Percentiles rank a stretch among this genome's conserved stretches.
These are phyloP conservation scores for Drosophila fulvimacula DNA, from an alignment of 2,888 invertebrate species.

Conservation along the genomic window DNA sequence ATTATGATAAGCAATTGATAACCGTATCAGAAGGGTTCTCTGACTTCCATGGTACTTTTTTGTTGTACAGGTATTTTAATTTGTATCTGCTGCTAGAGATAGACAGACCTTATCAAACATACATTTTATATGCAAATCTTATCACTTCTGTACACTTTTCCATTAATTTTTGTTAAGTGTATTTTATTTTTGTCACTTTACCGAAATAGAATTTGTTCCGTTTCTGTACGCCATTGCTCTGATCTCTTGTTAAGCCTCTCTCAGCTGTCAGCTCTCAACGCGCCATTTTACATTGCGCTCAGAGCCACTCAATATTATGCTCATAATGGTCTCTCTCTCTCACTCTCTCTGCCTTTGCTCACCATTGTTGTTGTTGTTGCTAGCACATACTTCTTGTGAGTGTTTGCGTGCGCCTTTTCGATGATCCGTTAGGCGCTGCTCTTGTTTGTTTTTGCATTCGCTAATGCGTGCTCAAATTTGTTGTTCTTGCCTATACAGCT, in stretches of 20 bases:
- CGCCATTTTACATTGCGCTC: neutral
- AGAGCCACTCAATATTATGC: no score
- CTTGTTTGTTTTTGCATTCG: neutral
- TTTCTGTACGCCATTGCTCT: neutral
- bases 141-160: slow-evolving; percentile 3
- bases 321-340: no score
- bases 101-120: neutral
- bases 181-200: neutral
- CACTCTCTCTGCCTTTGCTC: neutral
- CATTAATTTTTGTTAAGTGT: neutral
- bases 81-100: neutral
- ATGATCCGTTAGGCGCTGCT: slow-evolving; percentile 10
- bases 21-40: slow-evolving; percentile 16
- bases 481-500: neutral
- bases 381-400: neutral
- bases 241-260: slow-evolving; percentile 1
- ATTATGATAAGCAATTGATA: slow-evolving; percentile 20
- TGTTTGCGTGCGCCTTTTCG: neutral
- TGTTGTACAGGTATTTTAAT: slow-evolving; percentile 1
- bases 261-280: neutral
- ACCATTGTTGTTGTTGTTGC: neutral
- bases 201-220: neutral
- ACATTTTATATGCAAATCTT: slow-evolving; percentile 2
- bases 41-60: slow-evolving; percentile 7
- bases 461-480: neutral